Base-by-base conservation (phyloP, 2,797 vertebrate genomes). In the Apogon hyalosoma region DNA sequence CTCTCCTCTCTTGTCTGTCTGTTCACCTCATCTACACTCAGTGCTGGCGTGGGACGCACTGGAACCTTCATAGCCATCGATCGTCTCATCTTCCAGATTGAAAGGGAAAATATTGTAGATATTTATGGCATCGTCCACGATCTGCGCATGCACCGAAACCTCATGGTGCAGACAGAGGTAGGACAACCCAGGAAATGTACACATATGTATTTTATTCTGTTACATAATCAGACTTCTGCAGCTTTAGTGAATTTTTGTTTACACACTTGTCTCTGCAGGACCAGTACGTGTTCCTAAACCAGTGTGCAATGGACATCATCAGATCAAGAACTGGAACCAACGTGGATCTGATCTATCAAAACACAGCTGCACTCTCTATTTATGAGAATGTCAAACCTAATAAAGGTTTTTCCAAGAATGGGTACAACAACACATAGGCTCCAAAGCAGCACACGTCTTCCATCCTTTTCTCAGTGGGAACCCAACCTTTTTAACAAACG, bases 151-250 rank as follows among this genome's bases (percentile, higher is more conserved):
- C 96, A 98, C 87, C 93, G 98, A 0, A 74, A 94, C 2, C 88
- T 98, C 4, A 99, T 99, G 98, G 98, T 99, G 75, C 98, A 99
- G 62, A 98, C 98, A 6, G 97, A 99, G 95, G 97, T 99, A 87
- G 40, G 63, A 47, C 15, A 7, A 28, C n/a, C 2, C 12, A 6
- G 3, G 4, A n/a, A 7, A 12, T 45, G 13, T 39, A 48, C 12
- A 8, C 12, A 14, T 2, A 28, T 33, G 33, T 33, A 10, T n/a
- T 4, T 2, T 14, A 14, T 51, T 2, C 47, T 43, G 8, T 47
- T 43, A 42, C 50, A 11, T 18, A 4, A 55, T 55, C n/a, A 57
- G 6, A 42, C 10, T 41, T 6, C 15, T 54, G 18, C 8, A 69
- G n/a, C 36, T 73, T 4, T n/a, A 21, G 3, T 42, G 11, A 54